phyloP scores from a whole-genome alignment of 2,113 vertebrate species.

The Channa argus region DNA sequence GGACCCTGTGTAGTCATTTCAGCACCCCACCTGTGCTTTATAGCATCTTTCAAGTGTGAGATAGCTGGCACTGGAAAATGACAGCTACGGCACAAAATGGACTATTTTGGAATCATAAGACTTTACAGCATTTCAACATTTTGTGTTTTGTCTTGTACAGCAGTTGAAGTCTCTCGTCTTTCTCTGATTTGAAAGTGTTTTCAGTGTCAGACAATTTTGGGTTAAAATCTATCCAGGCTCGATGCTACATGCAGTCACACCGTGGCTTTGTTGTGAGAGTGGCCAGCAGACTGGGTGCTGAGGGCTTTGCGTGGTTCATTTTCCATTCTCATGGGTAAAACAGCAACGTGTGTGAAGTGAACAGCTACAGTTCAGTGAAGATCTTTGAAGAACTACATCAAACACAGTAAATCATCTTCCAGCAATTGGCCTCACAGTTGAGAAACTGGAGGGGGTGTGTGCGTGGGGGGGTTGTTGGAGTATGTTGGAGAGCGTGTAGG shows the following conservation, averaged over 20 bases:
- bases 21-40: conserved; percentile 49
- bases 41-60: conserved; percentile 46
- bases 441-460: conserved; percentile 23
- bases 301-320: conserved; percentile 61
- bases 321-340: conserved; percentile 72
- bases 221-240: background rate
- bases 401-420: conserved; percentile 71
- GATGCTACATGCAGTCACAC: background rate
- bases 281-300: conserved; percentile 42
- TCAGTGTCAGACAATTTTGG: background rate
- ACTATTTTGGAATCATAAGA: conserved; percentile 10
- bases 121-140: conserved; percentile 7
- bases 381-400: conserved; percentile 84
- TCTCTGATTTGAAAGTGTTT: background rate
- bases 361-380: conserved; percentile 74
- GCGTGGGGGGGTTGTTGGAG: background rate
- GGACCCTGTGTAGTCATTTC: conserved; percentile 40
- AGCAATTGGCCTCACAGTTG: conserved; percentile 60
- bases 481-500: conserved; percentile 61
- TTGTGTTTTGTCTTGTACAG: conserved; percentile 10
- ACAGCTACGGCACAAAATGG: conserved; percentile 21
- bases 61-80: conserved; percentile 57
- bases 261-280: conserved; percentile 29
- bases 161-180: background rate
- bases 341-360: conserved; percentile 65